Evolutionary conservation across 1,140 invertebrate species (phyloP), one percentile per base, ranked within the genome.

Genomic region (Batillaria attramentaria): DNA sequence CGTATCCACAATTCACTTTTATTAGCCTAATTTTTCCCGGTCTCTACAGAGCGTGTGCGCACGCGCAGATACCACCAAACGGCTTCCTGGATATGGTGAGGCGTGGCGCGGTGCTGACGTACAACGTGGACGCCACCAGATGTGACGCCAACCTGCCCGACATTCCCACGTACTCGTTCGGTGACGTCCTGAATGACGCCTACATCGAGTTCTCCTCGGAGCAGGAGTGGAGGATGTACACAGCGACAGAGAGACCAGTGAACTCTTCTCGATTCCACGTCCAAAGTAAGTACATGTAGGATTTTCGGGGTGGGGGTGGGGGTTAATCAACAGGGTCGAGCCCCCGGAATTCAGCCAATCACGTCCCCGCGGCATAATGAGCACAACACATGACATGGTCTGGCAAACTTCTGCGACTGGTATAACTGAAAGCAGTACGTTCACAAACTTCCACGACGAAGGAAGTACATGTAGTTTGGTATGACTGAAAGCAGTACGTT

Each of bases 91-190:
- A 70, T 39, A 41, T 13, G 1, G 68, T 39, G 3, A 35, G 28
- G 4, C 68, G n/a, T 42, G 68, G 68, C 37, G 39, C 10, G 8
- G 13, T 57, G 6, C 72, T 57, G 72, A 73, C 50, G 31, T 73
- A 73, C 39, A 10, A 73, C 35, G 72, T 73, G 1, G 50, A 73
- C 72, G 43, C 39, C 72, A 73, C 0, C 46, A 54, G 46, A 20
- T 73, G 72, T 73, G 46, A 60, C 46, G 72, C 57, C 16, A 39
- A 73, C 35, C 72, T 73, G 46, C 72, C 72, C 16, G 39, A 41
- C 13, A 4, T 73, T 18, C 72, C 72, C 20, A 50, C 72, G 33
- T 73, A 73, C 54, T 73, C 72, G n/a, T 73, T 57, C 37, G 72
- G 72, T 39, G 72, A 73, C 50, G 72, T 73, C n/a, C 31, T 73